Base-by-base conservation (phyloP, 1,140 invertebrate species). In the Zophobas atratus region DNA sequence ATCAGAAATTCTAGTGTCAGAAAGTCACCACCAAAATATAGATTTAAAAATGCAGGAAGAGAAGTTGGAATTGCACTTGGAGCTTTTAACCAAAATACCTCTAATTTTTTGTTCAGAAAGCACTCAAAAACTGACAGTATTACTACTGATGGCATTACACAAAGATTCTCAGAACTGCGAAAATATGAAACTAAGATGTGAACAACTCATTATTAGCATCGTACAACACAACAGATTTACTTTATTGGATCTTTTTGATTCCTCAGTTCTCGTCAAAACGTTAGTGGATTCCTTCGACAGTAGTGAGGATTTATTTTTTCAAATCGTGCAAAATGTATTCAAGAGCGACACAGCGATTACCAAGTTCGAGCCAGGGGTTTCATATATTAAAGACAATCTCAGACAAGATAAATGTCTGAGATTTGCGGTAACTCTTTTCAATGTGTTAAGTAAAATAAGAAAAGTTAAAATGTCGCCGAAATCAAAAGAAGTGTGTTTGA, bases 121-220 rank as follows among this genome's bases (percentile, higher is more conserved):
- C 5, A 48, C 78, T 5, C 80, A 83, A 63, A 81, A 80, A 57
- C 38, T 78, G 6, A 49, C 78, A 48, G 60, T 84, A 6, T 48
- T 83, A 60, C 81, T 80, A 57, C 74, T 84, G 33, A 78, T 81
- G 48, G 56, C 80, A 34, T 75, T 84, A 20, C 71, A 75, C 46
- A 79, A 56, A 48, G 82, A 84, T 82, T 36, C 39, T 4, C 46
- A n/a, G 33, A 76, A 51, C 71, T 81, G 79, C 67, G 36, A 20
- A 35, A 38, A 76, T 6, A 38, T 77, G 35, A 80, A 76, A 70
- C 39, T 38, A 57, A 39, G 8, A 43, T 53, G 72, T 67, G 82
- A 83, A 76, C 70, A 55, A 39, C 34, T 81, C 32, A 81, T 82
- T 33, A 79, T 83, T 75, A 81, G 82, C 81, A 77, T 77, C 41